phyloP scores from a whole-genome alignment of 2,113 vertebrate genomes.

The Malurus cyaneus region DNA sequence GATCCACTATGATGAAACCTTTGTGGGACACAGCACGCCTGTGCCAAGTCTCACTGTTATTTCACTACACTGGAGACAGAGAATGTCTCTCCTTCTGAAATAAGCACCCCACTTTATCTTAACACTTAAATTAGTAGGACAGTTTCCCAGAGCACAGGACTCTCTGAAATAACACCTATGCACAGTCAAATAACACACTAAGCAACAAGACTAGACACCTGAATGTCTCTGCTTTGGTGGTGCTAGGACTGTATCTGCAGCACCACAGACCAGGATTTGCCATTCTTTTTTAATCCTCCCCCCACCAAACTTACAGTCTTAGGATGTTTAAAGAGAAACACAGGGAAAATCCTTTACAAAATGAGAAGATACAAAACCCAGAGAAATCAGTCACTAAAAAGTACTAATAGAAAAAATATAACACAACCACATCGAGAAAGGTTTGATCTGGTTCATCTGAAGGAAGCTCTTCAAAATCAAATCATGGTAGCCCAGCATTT shows the following conservation, averaged over 20 bases:
- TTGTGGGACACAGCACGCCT: not conserved
- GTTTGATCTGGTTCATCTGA: not conserved
- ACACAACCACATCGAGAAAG: not conserved
- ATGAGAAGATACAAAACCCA: not conserved
- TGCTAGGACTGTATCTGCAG: not conserved
- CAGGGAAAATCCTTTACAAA: not conserved
- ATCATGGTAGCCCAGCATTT: not conserved
- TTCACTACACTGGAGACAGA: not conserved
- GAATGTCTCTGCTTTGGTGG: not conserved
- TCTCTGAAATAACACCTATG: not conserved
- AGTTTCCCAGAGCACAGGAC: not conserved
- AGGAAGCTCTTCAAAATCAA: not conserved
- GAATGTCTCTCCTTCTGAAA: not conserved
- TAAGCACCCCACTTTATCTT: not conserved
- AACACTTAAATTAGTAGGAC: not conserved
- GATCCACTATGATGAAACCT: not conserved
- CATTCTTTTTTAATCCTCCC: not conserved
- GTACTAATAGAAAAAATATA: not conserved
- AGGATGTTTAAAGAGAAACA: not conserved
- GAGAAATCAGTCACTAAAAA: not conserved
- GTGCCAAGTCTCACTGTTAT: not conserved
- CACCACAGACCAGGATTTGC: not conserved
- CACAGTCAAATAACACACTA: accelerated
- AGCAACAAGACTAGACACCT: not conserved
- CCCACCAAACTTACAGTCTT: not conserved